Base-by-base conservation (phyloP, 1,140 invertebrate species). In the Atta colombica region DNA sequence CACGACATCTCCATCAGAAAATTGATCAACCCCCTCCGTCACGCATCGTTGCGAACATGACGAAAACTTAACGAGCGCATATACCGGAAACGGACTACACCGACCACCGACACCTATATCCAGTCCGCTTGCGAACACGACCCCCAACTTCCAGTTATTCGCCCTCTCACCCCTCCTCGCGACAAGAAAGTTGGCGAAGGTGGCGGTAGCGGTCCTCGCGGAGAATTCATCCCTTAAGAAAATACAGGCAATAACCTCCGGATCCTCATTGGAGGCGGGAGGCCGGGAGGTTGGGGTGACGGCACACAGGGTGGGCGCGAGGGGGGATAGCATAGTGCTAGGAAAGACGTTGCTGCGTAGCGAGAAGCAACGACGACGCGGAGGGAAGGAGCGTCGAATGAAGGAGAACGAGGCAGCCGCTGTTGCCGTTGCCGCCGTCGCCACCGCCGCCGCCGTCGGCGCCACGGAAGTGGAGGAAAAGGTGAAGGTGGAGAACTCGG, bases 161-260 rank as follows among this genome's bases (percentile, higher is more conserved):
- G 68, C 7, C 39, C 72, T 49, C 16, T 39, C 53, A 12, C 31
- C 49, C 49, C 65, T 69, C 31, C 25, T 4, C 25, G 69, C 75
- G 21, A 87, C 87, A 28, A 81, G 25, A 14, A 68, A 84, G 35
- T 66, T 61, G 51, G 77, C 63, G 14, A 86, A 68, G 63, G 77
- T 84, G 86, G 77, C 60, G 71, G 77, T 84, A 86, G 77, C 78
- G 89, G 77, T 91, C 84, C 85, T 89, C 77, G 85, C 88, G 84
- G 87, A 91, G 90, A 93, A 93, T 94, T 94, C 91, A 94, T 95
- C 93, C 92, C 92, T 94, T 93, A 94, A 94, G 93, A 95, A 95
- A 95, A 95, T 94, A 94, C 93, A 94, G 92, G 93, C 93, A 94
- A 94, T 94, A 95, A 95, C 94, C 92, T 92, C 89, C 87, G 90